phyloP scores from a whole-genome alignment of 2,797 vertebrate genomes.

The Gouania willdenowi region DNA sequence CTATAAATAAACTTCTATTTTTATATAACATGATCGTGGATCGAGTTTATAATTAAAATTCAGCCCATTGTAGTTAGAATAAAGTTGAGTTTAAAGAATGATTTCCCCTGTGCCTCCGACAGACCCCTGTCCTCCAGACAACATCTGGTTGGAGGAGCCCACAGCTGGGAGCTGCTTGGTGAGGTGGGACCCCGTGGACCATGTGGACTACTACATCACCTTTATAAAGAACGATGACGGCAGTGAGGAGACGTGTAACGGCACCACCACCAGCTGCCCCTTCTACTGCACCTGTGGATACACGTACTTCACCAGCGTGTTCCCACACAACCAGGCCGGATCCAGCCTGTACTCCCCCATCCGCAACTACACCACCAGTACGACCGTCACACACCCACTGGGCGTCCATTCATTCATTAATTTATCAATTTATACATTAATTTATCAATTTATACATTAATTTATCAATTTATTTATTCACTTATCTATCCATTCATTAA shows the following conservation, averaged over 20 bases:
- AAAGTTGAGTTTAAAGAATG: no score
- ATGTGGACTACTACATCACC: conserved; percentile 81
- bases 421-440: no score
- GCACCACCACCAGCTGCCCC: conserved; percentile 75
- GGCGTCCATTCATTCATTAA: no score
- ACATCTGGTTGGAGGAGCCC: conserved; percentile 75
- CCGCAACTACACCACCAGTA: conserved; percentile 89
- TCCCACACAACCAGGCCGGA: conserved; percentile 86
- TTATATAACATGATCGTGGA: no score
- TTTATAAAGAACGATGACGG: conserved; percentile 91
- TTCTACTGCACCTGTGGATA: conserved; percentile 86
- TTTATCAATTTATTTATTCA: no score
- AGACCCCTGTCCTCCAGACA: conserved; percentile 86
- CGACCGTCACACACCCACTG: conserved; percentile 12
- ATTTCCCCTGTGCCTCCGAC: conserved; percentile 1
- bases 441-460: no score
- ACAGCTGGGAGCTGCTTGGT: conserved; percentile 76
- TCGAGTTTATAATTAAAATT: no score
- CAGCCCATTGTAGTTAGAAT: no score
- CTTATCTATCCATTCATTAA: no score
- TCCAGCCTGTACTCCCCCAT: conserved; percentile 78
- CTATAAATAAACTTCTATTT: no score
- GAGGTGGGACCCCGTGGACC: conserved; percentile 71
- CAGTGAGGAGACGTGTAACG: conserved; percentile 83
- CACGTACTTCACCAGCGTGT: conserved; percentile 86